These are phyloP conservation scores for Leptinotarsa peninsularis DNA, from an alignment of 2,888 invertebrate species.

Conservation along the genomic window DNA sequence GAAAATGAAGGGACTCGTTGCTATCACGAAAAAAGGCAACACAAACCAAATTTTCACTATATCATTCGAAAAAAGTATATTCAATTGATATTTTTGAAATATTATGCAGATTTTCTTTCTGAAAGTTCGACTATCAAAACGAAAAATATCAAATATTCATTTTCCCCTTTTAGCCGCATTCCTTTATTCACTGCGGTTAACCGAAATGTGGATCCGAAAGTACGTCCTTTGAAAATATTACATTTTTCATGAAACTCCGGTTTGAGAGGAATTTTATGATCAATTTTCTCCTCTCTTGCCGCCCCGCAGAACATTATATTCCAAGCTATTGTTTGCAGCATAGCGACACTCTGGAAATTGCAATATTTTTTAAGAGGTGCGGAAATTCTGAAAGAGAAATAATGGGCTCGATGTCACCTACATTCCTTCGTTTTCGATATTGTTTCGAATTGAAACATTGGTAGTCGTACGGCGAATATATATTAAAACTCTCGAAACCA, in stretches of 20 bases:
- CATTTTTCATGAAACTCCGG: constrained; percentile 24
- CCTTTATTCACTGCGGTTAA: constrained; percentile 30
- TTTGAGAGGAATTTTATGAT: constrained; percentile 33
- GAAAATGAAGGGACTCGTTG: no score
- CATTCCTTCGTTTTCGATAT: constrained; percentile 10
- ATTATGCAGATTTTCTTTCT: not conserved
- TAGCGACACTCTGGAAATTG: constrained; percentile 24
- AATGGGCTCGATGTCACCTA: constrained; percentile 15
- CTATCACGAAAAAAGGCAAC: no score
- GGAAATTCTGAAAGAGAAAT: constrained; percentile 18
- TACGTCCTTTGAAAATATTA: constrained; percentile 27
- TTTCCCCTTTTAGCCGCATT: constrained; percentile 22
- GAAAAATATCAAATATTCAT: constrained; percentile 17
- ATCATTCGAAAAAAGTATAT: no score
- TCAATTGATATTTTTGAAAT: no score
- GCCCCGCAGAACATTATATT: constrained; percentile 25
- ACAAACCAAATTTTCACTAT: no score
- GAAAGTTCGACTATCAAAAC: not conserved
- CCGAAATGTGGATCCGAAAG: constrained; percentile 26
- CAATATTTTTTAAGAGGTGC: constrained; percentile 20
- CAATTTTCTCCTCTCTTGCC: constrained; percentile 24
- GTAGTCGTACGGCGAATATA: not conserved
- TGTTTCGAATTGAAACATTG: constrained; percentile 19
- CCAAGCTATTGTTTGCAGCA: constrained; percentile 19
- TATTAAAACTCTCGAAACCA: not conserved